Base-by-base conservation (phyloP, 1,140 invertebrate species). In the Drosophila truncata region DNA sequence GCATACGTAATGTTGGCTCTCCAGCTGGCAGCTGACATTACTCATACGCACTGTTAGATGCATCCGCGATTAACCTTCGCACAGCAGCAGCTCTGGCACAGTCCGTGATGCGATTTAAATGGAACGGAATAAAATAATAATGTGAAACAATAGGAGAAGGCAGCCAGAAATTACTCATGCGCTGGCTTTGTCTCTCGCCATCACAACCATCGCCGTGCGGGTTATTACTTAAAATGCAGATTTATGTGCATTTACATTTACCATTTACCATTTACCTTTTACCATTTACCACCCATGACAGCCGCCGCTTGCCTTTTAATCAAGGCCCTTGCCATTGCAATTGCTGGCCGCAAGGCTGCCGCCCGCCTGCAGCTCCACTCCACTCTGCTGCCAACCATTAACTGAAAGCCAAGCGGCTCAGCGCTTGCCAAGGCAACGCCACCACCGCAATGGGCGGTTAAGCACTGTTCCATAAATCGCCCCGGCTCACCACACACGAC, bases 171-270 rank as follows among this genome's bases (percentile, higher is more conserved):
- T 86, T 86, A 86, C 83, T 82, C 83, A 86, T 54, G 69, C 83
- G 72, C 66, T 61, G 64, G 79, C 58, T 74, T 82, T 78, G 84
- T 72, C 62, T 76, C 49, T 55, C 49, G 27, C 44, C 27, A 63
- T 20, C 9, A n/a, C 9, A 8, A 5, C 16, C 25, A 54, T 35
- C 13, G 20, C 31, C 31, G 25, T 75, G 71, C 77, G 61, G 75
- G 75, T 80, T 90, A 84, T 78, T 88, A 84, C 69, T 88, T 88
- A 78, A 90, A 88, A 90, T 88, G 85, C 84, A 88, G 85, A 88
- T 90, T 88, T 90, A 88, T 87, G 84, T 88, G 84, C 84, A 87
- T 87, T 78, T 47, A 77, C 80, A 41, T 55, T 55, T 55, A 13
- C 70, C 83, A 46, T 20, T 52, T 33, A 31, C 41, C 27, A 13